A percentile compares a stretch with the other conserved stretches of the same genome.
These are phyloP conservation scores for Diploptera punctata DNA, from an alignment of 2,888 invertebrate genomes.

Conservation along the genomic window DNA sequence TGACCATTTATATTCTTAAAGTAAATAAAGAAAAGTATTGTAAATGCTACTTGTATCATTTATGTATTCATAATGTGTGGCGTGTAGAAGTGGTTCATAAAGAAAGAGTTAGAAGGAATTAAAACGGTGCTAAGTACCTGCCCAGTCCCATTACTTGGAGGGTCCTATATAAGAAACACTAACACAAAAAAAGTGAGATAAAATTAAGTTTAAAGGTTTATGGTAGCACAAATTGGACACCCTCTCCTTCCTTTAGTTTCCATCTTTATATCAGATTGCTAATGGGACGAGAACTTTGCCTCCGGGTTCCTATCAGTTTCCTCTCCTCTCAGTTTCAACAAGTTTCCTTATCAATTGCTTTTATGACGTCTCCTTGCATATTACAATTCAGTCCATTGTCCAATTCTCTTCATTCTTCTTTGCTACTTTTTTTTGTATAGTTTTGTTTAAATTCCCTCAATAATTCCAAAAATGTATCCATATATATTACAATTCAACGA, in stretches of 20 bases:
- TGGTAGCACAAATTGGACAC: conserved; percentile 27
- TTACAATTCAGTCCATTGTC: too few species aligned
- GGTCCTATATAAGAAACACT: not conserved
- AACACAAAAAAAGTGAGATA: conserved; percentile 7
- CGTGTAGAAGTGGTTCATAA: conserved; percentile 16
- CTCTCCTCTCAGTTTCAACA: not conserved
- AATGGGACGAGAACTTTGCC: not conserved
- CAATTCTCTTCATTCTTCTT: too few species aligned
- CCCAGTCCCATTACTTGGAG: conserved; percentile 15
- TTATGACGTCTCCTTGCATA: too few species aligned
- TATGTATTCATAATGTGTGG: not conserved
- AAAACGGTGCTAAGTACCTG: conserved; percentile 30
- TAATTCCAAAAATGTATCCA: too few species aligned
- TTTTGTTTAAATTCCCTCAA: too few species aligned
- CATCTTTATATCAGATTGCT: conserved; percentile 15
- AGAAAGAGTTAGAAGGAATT: conserved; percentile 29
- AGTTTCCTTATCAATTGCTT: not conserved
- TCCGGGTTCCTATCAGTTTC: not conserved
- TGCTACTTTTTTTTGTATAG: too few species aligned
- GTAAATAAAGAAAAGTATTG: too few species aligned
- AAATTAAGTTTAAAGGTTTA: conserved; percentile 13
- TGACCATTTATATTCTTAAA: too few species aligned
- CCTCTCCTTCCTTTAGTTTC: not conserved
- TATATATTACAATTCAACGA: too few species aligned
- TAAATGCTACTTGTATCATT: not conserved